phyloP scores from a whole-genome alignment of 2,113 vertebrate species.

The Sebastes fasciatus region DNA sequence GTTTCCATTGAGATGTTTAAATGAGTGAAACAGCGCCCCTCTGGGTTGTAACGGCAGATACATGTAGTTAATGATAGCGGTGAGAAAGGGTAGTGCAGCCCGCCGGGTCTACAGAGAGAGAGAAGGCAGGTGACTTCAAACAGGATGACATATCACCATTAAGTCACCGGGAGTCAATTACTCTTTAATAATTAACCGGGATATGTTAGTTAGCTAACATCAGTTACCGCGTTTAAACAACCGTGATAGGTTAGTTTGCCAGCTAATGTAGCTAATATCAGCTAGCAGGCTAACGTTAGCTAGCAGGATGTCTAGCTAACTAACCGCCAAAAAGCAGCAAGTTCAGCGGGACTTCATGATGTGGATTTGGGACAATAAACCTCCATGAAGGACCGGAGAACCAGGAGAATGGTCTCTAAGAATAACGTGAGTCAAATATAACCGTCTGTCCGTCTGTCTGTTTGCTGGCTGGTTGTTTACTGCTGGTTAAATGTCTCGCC shows the following conservation, averaged over 20 bases:
- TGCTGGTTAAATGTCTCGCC: neutral
- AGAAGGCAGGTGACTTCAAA: too few relatives aligned
- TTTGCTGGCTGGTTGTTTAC: neutral
- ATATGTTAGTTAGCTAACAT: neutral
- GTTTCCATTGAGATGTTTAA: neutral
- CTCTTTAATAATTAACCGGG: too few relatives aligned
- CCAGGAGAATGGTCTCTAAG: neutral
- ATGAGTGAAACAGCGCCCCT: neutral
- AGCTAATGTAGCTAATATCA: too few relatives aligned
- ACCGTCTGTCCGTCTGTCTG: neutral
- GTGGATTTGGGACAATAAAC: too few relatives aligned
- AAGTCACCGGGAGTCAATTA: too few relatives aligned
- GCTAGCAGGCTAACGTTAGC: too few relatives aligned
- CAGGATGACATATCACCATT: too few relatives aligned
- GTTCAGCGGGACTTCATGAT: neutral
- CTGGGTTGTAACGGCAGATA: neutral
- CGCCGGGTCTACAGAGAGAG: too few relatives aligned
- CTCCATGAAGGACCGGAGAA: neutral
- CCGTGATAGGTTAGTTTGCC: too few relatives aligned
- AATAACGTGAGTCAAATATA: neutral
- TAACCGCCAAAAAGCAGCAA: neutral
- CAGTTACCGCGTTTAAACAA: neutral
- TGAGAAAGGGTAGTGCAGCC: neutral
- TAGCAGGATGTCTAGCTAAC: too few relatives aligned
- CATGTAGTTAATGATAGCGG: neutral